phyloP scores from a whole-genome alignment of 1,140 invertebrate species.

The Cryptotermes secundus region DNA sequence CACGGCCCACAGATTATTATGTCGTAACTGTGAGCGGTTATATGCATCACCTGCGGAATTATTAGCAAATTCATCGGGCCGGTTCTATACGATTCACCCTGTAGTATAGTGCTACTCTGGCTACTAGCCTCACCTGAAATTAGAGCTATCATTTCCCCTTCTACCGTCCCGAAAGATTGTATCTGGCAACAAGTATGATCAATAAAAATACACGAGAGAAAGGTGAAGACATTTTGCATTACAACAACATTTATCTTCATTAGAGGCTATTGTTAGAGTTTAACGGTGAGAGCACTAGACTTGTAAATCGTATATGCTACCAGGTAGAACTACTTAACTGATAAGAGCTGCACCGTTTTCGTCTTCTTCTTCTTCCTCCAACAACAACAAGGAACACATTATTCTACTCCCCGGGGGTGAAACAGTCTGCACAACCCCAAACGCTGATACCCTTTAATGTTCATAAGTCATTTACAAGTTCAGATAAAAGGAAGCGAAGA shows the following conservation, averaged over 20 bases:
- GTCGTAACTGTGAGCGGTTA: too few species aligned
- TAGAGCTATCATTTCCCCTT: too few species aligned
- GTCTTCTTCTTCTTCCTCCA: background rate
- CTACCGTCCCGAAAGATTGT: background rate
- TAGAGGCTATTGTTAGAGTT: conserved; percentile 8
- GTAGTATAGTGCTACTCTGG: too few species aligned
- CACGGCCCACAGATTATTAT: too few species aligned
- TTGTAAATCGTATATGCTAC: background rate
- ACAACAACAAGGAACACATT: background rate
- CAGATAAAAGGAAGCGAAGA: background rate
- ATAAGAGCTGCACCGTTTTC: background rate
- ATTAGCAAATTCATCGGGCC: too few species aligned
- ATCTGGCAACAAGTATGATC: background rate
- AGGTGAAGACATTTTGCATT: background rate
- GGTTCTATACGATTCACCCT: too few species aligned
- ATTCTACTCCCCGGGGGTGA: background rate
- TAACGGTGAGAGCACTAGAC: background rate
- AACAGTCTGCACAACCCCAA: background rate
- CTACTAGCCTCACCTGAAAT: too few species aligned
- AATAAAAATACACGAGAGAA: background rate
- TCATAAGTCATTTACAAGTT: background rate
- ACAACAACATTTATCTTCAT: background rate
- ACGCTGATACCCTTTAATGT: background rate
- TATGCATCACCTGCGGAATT: too few species aligned
- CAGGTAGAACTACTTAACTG: background rate